Base-by-base conservation (phyloP, 1,140 invertebrate species). In the Mactra quadrangularis region DNA sequence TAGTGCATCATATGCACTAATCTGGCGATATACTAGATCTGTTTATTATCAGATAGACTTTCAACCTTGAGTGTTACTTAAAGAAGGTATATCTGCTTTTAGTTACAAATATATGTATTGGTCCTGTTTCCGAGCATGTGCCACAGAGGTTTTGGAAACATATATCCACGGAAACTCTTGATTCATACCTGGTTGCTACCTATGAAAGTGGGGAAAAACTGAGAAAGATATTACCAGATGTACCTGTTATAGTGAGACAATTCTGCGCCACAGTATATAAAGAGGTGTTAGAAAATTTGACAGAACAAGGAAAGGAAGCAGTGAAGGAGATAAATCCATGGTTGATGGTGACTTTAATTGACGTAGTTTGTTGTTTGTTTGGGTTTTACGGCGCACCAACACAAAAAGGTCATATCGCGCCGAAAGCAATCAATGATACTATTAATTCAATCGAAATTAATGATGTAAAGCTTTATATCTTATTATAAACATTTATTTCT, bases 171-270 rank as follows among this genome's bases (percentile, higher is more conserved):
- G 38, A 41, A 41, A 41, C 38, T 15, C 6, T 41, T 41, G 38
- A 41, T 7, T 71, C 66, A 71, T 71, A 71, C 66, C 66, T 50
- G 45, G 66, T 71, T 71, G 66, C 66, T 71, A 71, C 66, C 66
- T 71, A 52, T 71, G 66, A 71, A 71, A 71, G 66, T 71, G 66
- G 45, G 66, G 66, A 71, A 71, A 52, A 71, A 71, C 47, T 71
- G 66, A 71, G 66, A 71, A 71, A 71, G 47, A 71, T 71, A 71
- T 71, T 71, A 71, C 66, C 66, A 52, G 66, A 71, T 71, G 66
- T 71, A 71, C 66, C 66, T 71, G 66, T 71, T 50, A 71, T 71
- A 71, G 66, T 71, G 66, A 50, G 66, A 71, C 41, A 71, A 71
- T 71, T 71, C 66, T 53, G 66, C 47, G 45, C 66, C 66, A 71